Conservation (phyloP, 2,888 invertebrate genomes). For the Tetheella fluctuosa region DNA sequence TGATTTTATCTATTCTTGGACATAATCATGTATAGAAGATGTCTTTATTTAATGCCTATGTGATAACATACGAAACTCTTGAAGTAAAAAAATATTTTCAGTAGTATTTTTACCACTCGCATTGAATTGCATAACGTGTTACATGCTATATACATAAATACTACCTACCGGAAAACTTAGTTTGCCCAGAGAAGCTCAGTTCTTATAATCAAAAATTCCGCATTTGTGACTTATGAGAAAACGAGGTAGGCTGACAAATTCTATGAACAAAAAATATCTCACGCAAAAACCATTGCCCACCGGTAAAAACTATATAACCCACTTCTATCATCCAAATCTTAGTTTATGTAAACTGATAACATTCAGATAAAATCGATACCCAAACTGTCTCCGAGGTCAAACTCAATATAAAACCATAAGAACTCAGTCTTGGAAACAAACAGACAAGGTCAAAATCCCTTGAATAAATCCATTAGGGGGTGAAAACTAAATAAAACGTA, state of each 20-base stretch:
- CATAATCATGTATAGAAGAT: background rate
- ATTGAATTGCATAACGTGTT: background rate
- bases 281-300: background rate
- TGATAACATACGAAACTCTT: background rate
- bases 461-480: conserved; percentile 77
- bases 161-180: too few relatives aligned
- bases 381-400: conserved; percentile 22
- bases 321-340: too few relatives aligned
- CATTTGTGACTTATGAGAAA: too few relatives aligned
- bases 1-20: conserved; percentile 21
- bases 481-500: conserved; percentile 80
- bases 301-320: background rate
- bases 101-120: background rate
- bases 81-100: background rate
- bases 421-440: conserved; percentile 42
- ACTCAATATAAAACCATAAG: conserved; percentile 24
- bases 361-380: conserved; percentile 19
- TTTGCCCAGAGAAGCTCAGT: too few relatives aligned
- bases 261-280: too few relatives aligned
- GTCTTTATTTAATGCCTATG: background rate
- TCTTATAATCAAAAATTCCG: too few relatives aligned
- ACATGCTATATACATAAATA: too few relatives aligned
- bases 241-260: too few relatives aligned
- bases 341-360: too few relatives aligned
- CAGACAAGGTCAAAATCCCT: conserved; percentile 74